Evolutionary conservation across 2,797 vertebrate species (phyloP), one percentile per base, ranked within the genome.

Genomic region (Lagocephalus sceleratus): DNA sequence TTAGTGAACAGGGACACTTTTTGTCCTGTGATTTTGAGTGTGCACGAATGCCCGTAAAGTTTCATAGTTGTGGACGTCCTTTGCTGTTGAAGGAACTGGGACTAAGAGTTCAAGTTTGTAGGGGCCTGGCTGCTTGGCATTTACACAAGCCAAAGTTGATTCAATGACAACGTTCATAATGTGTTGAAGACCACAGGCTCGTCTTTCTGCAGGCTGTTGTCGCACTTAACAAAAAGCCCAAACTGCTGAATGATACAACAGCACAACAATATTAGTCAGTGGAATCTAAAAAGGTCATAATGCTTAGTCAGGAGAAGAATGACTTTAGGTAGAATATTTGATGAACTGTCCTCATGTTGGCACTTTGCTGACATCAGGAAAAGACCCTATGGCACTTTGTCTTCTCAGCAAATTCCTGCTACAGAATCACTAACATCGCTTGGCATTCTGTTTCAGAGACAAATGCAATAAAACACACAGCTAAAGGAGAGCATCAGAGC

Each of bases 291-390:
- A 71, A 68, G 57, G 66, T 81, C 76, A 79, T 57, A 45, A 66
- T 62, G 76, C 77, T 85, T 81, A 74, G 41, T 77, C 79, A 81
- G 75, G 65, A 63, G 43, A 71, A 74, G 42, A 60, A 64, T 77
- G 66, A 74, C 70, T 77, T 75, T 49, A 71, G 70, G 58, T 71
- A 51, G 51, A 85, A 71, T 63, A 73, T 62, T 62, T 75, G 69
- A 83, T 60, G 57, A 81, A 76, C 53, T 71, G 61, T 75, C 66
- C 58, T 48, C 56, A 63, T 67, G 66, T 66, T 73, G 71, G 54
- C 63, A 71, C 22, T 45, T 51, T 78, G 82, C 73, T 85, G 66
- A 79, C 63, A 79, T 64, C 26, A 66, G 55, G 57, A 69, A 35
- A 29, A n/a, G 38, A 35, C 47, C 66, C 42, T 16, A 32, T 3